phyloP scores from a whole-genome alignment of 2,113 vertebrate genomes.

The Empidonax traillii region DNA sequence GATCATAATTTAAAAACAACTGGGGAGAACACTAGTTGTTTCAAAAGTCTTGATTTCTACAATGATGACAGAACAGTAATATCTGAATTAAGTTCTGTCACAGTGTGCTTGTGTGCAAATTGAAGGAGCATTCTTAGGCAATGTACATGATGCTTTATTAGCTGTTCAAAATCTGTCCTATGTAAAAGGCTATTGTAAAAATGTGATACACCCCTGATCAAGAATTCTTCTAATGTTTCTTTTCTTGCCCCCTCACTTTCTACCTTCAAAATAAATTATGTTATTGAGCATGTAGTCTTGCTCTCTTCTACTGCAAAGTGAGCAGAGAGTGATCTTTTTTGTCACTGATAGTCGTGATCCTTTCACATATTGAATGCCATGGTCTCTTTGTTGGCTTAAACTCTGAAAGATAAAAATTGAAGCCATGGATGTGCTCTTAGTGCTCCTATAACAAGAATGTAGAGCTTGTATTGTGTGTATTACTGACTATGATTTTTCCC shows the following conservation, averaged over 20 bases:
- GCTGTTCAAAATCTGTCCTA: neutral
- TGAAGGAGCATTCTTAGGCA: neutral
- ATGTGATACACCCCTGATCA: neutral
- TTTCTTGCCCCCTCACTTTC: neutral
- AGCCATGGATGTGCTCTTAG: neutral
- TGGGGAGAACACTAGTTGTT: neutral
- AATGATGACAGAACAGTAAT: neutral
- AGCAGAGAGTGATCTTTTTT: neutral
- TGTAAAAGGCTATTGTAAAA: neutral
- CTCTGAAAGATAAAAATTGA: neutral
- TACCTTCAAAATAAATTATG: neutral
- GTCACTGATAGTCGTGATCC: neutral
- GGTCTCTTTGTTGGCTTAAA: neutral
- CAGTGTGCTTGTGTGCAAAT: accelerated
- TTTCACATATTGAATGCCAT: neutral
- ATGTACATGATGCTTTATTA: neutral
- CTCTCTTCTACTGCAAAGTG: neutral
- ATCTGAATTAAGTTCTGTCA: neutral
- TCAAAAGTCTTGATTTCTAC: neutral
- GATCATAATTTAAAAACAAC: neutral
- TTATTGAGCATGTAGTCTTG: neutral
- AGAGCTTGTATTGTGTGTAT: neutral
- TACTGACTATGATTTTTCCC: neutral
- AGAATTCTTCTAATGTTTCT: neutral
- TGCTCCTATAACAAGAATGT: neutral